These are phyloP conservation scores for Nannobrachium achirus DNA, from an alignment of 2,113 vertebrate genomes.

Conservation along the genomic window DNA sequence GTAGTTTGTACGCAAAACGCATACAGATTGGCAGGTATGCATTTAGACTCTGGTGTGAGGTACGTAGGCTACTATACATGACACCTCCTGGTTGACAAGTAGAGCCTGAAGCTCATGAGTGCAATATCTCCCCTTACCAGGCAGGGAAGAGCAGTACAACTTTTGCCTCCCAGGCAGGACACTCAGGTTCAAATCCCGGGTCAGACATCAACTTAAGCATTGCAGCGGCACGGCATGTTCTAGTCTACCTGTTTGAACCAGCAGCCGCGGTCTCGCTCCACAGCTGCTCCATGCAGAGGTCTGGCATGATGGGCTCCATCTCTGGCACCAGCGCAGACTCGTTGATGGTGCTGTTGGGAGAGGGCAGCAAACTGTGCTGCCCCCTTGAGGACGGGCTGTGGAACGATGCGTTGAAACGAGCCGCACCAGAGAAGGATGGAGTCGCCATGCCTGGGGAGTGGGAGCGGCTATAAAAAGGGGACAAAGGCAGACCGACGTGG, in stretches of 20 bases:
- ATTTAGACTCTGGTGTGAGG: too few species aligned
- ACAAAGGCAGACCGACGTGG: too few species aligned
- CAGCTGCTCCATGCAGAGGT: constrained; percentile 95
- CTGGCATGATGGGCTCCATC: constrained; percentile 90
- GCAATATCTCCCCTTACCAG: too few species aligned
- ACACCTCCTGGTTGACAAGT: too few species aligned
- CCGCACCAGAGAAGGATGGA: constrained; percentile 88
- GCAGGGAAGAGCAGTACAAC: too few species aligned
- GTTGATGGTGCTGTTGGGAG: constrained; percentile 83
- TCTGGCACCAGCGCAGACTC: constrained; percentile 85
- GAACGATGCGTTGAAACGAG: constrained; percentile 91
- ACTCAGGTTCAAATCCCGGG: too few species aligned
- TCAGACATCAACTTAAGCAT: too few species aligned
- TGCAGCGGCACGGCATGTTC: not conserved
- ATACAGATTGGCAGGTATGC: too few species aligned
- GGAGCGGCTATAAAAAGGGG: constrained; percentile 86
- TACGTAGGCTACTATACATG: too few species aligned
- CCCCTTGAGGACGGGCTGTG: constrained; percentile 83
- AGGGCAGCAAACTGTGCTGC: constrained; percentile 81
- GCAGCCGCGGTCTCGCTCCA: constrained; percentile 86
- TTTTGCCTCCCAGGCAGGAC: too few species aligned
- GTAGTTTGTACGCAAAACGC: too few species aligned
- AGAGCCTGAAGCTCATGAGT: too few species aligned
- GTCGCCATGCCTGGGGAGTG: constrained; percentile 93
- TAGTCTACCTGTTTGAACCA: constrained; percentile 78